Evolutionary conservation across 2,797 vertebrate species (phyloP), one percentile per base, ranked within the genome.

Genomic region (Parauchenoglanis ngamensis): DNA sequence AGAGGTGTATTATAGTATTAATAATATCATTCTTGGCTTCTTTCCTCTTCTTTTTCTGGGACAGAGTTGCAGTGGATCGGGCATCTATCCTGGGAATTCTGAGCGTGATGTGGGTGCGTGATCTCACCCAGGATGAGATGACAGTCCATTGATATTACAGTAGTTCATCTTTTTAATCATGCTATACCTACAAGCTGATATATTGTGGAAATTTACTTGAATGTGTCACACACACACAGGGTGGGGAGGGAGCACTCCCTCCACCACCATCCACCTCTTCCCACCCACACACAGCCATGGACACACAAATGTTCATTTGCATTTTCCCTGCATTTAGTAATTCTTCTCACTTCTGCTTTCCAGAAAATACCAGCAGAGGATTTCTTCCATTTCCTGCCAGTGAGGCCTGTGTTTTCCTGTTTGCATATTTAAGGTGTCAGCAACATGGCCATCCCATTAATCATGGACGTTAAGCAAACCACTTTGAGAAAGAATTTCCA

Each of bases 361-460:
- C 85, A 90, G 90, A 89, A 85, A 88, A 91, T 77, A 85, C 89
- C 89, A 85, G 56, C 88, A 68, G 46, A 61, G 83, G 87, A 88
- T 91, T 88, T 92, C 92, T 90, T 86, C 89, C 87, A 87, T 89
- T 91, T 46, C 46, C 85, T 83, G 90, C 91, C 90, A 93, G 90
- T 84, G 86, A 72, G 90, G 87, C 67, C 91, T 91, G 91, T 72
- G 75, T 93, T 93, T 93, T 93, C 89, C 90, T 91, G 86, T 90
- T 86, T 85, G 90, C 89, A 89, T 91, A 93, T 93, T 94, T 93
- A 94, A 94, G 88, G 92, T 93, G 93, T 94, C 93, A 90, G 88
- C 93, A 89, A 90, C 84, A 73, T 52, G 87, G 85, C 88, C 70
- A 56, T 89, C 87, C 89, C 90, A 93, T 94, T 91, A 92, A 93